These are phyloP conservation scores for Andrena haemorrhoa DNA, from an alignment of 2,888 invertebrate genomes.

Conservation along the genomic window DNA sequence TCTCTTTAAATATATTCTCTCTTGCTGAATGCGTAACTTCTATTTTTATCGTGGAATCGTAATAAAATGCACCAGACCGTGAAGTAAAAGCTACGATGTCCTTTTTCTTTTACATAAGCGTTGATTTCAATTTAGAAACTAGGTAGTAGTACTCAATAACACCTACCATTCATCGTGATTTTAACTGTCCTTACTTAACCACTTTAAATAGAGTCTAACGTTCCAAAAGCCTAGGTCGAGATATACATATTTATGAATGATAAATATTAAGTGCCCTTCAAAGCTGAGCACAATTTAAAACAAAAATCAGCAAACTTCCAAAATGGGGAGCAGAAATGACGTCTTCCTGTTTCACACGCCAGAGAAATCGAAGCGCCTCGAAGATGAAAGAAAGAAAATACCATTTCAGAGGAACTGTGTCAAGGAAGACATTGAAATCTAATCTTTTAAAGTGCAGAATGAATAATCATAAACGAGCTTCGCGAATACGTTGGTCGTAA, in stretches of 20 bases:
- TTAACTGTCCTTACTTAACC: too few species aligned
- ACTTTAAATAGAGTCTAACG: too few species aligned
- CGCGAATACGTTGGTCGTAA: not conserved
- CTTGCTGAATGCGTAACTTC: not conserved
- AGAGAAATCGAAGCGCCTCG: not conserved
- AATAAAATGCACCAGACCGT: not conserved
- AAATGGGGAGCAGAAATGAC: too few species aligned
- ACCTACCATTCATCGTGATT: not conserved
- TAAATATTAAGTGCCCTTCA: too few species aligned
- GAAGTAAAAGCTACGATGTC: not conserved
- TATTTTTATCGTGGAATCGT: not conserved
- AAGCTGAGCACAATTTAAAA: too few species aligned
- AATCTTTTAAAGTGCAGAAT: not conserved
- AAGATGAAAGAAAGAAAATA: not conserved
- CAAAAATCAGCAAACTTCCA: too few species aligned
- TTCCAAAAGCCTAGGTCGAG: too few species aligned
- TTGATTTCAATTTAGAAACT: not conserved
- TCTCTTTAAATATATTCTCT: not conserved
- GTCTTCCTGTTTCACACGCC: not conserved
- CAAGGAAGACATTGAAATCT: not conserved
- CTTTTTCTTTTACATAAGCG: not conserved
- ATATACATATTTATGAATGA: too few species aligned
- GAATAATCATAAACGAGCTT: conserved; percentile 10
- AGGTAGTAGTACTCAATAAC: not conserved
- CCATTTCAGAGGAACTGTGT: not conserved